These are phyloP conservation scores for Botia almorhae DNA, from an alignment of 2,797 vertebrate species.

Conservation along the genomic window DNA sequence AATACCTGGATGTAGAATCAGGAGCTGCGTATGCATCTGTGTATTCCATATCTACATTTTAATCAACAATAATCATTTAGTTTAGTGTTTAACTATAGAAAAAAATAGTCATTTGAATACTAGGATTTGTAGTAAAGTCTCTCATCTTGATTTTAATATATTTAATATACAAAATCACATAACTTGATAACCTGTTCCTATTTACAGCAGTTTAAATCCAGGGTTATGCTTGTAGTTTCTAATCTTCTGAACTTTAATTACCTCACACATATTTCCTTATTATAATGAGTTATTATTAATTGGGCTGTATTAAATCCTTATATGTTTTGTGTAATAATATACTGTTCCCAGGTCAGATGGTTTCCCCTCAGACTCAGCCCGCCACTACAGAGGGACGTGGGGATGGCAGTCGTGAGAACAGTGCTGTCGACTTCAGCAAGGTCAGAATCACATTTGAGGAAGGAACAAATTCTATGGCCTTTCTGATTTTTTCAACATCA, in stretches of 20 bases:
- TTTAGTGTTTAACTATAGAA: not conserved
- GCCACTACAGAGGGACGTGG: conserved; percentile 87
- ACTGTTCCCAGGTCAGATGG: conserved; percentile 86
- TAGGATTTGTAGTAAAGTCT: not conserved
- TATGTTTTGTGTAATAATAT: not conserved
- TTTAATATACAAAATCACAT: too few species aligned
- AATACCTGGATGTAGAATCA: not conserved
- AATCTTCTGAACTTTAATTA: not conserved
- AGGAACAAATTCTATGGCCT: not conserved
- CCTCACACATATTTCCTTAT: not conserved
- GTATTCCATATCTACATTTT: not conserved
- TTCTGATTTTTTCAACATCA: too few species aligned
- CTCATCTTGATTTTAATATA: not conserved
- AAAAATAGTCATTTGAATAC: too few species aligned
- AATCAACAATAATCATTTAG: not conserved
- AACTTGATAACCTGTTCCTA: not conserved
- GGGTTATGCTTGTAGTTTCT: not conserved
- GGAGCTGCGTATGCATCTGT: not conserved
- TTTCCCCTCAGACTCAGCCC: conserved; percentile 93
- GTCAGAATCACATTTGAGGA: conserved; percentile 72
- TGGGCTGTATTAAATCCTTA: not conserved
- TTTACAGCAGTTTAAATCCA: not conserved
- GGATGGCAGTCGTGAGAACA: conserved; percentile 97
- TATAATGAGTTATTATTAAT: not conserved
- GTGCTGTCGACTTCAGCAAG: conserved; percentile 97